A percentile compares a stretch with the other conserved stretches of the same genome.
phyloP scores from a whole-genome alignment of 2,797 vertebrate species.

The Lepus townsendii region DNA sequence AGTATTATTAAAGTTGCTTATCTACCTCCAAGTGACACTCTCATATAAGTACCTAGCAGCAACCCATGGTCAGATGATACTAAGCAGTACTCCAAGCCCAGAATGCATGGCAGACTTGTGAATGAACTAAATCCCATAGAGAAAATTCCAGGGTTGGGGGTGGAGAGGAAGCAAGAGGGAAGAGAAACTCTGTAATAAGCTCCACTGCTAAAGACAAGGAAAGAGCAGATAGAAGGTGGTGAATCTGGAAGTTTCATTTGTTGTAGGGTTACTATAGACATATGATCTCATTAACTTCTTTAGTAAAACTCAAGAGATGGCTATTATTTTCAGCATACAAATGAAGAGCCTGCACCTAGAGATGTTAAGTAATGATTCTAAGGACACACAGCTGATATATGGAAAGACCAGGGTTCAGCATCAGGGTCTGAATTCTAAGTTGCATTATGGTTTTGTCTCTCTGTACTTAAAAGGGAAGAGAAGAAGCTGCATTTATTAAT shows the following conservation, averaged over 20 bases:
- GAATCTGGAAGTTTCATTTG: neutral
- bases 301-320: neutral
- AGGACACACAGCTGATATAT: neutral
- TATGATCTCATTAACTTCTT: neutral
- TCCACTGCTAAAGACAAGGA: neutral
- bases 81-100: neutral
- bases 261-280: neutral
- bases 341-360: neutral
- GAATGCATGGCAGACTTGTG: neutral
- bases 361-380: neutral
- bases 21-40: constrained; percentile 48
- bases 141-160: neutral
- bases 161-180: neutral
- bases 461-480: neutral
- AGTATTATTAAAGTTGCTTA: constrained; percentile 36
- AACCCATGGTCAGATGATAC: neutral
- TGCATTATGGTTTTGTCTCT: constrained; percentile 29
- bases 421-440: neutral
- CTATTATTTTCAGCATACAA: neutral
- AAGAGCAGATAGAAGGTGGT: neutral
- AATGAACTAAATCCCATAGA: neutral
- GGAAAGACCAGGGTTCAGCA: neutral
- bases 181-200: neutral
- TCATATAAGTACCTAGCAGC: neutral
- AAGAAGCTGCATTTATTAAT: neutral